A percentile compares a stretch with the other conserved stretches of the same genome.
phyloP scores from a whole-genome alignment of 2,797 vertebrate species.

The Neopelma chrysocephalum region DNA sequence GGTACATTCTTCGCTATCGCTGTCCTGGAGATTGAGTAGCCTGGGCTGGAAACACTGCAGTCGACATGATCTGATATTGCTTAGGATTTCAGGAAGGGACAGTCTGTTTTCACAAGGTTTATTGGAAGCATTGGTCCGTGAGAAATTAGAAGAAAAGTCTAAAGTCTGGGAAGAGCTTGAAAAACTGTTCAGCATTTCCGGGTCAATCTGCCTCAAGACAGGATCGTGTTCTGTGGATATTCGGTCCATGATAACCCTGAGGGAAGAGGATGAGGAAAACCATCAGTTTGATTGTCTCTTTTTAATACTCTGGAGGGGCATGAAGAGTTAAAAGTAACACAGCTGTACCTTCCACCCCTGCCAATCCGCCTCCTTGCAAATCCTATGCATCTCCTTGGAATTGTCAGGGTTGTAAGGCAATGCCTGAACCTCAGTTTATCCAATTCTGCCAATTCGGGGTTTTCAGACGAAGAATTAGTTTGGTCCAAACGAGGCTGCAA shows the following conservation, averaged over 20 bases:
- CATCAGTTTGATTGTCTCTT: background rate
- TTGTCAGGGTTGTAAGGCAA: constrained; percentile 87
- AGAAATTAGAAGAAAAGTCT: constrained; percentile 80
- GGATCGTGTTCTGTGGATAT: constrained; percentile 84
- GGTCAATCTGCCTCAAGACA: constrained; percentile 85
- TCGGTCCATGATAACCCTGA: constrained; percentile 89
- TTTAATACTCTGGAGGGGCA: background rate
- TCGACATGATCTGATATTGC: constrained; percentile 90
- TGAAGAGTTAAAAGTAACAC: background rate
- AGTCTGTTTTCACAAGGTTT: constrained; percentile 83
- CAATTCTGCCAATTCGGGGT: constrained; percentile 77
- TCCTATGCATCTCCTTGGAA: constrained; percentile 86
- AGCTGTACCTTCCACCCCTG: constrained; percentile 87
- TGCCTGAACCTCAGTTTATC: constrained; percentile 83
- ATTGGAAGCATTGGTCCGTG: constrained; percentile 85
- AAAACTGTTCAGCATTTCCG: constrained; percentile 81
- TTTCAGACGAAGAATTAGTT: constrained; percentile 72
- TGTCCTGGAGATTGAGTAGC: constrained; percentile 78
- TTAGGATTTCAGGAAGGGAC: constrained; percentile 87
- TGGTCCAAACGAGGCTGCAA: constrained; percentile 84
- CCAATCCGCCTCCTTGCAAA: constrained; percentile 87
- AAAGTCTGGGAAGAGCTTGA: constrained; percentile 80
- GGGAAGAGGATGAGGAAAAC: background rate
- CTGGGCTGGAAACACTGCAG: constrained; percentile 90
- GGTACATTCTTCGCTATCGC: constrained; percentile 80